Percentiles rank a stretch among this genome's conserved stretches.
These are phyloP conservation scores for Porites rus DNA, from an alignment of 92 coral and sea anemone genomes.

Conservation along the genomic window DNA sequence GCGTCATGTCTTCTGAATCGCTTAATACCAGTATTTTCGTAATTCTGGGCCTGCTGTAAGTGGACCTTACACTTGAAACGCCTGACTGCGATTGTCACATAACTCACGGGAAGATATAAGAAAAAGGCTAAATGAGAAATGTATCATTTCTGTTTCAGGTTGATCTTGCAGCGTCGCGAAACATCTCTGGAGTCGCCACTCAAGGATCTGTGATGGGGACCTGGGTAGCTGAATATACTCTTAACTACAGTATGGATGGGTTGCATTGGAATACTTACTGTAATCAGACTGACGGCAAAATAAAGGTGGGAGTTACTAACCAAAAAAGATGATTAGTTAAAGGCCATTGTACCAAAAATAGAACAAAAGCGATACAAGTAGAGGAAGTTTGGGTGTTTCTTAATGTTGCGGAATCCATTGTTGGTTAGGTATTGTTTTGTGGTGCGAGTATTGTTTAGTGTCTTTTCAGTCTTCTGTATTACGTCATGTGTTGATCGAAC, in stretches of 20 bases:
- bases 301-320: constrained; percentile 1
- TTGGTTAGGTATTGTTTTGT: too few species aligned
- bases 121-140: neutral
- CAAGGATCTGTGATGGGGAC: constrained; percentile 81
- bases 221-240: constrained; percentile 80
- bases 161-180: constrained; percentile 80
- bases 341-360: neutral
- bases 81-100: neutral
- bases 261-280: constrained; percentile 30
- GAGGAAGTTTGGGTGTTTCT: too few species aligned
- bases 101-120: neutral
- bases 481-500: too few species aligned
- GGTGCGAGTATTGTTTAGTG: too few species aligned
- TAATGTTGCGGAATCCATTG: too few species aligned
- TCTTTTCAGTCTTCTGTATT: too few species aligned
- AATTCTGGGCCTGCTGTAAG: neutral
- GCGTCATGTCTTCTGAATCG: too few species aligned
- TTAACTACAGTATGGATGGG: constrained; percentile 89
- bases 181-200: constrained; percentile 89
- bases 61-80: neutral
- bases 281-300: neutral
- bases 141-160: constrained; percentile 28
- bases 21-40: neutral
- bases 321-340: neutral
- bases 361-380: neutral